These are phyloP conservation scores for Ostrea edulis DNA, from an alignment of 1,140 invertebrate species.

Conservation along the genomic window DNA sequence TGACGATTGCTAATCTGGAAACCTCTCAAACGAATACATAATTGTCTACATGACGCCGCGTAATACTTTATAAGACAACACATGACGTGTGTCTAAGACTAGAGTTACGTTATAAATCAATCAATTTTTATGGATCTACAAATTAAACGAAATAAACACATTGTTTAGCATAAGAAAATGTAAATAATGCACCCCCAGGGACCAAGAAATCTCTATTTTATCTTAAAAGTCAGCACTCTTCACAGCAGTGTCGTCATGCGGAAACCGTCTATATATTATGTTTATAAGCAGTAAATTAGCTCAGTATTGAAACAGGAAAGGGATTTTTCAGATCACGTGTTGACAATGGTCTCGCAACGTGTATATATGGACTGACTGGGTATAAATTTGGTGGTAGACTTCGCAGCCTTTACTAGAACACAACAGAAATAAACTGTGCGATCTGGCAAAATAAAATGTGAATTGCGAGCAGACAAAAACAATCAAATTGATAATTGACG, in stretches of 20 bases:
- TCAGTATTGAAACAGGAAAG: no score
- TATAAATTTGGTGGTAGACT: no score
- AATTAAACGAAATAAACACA: constrained; percentile 13
- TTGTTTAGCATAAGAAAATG: neutral
- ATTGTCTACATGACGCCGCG: neutral
- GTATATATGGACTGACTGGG: neutral
- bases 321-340: neutral
- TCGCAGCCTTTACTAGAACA: no score
- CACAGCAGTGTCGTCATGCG: neutral
- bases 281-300: no score
- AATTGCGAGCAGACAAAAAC: neutral
- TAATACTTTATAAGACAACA: neutral
- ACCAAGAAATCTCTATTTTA: neutral
- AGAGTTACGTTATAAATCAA: neutral
- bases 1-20: neutral
- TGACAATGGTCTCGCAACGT: neutral
- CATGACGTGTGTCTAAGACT: no score
- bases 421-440: no score
- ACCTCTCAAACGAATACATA: neutral
- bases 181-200: constrained; percentile 2
- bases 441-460: no score
- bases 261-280: neutral
- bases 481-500: constrained; percentile 8
- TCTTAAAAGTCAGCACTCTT: neutral
- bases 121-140: neutral